A percentile compares a stretch with the other conserved stretches of the same genome.
Conservation (phyloP, 2,888 invertebrate species). For the Barypeithes pellucidus region DNA sequence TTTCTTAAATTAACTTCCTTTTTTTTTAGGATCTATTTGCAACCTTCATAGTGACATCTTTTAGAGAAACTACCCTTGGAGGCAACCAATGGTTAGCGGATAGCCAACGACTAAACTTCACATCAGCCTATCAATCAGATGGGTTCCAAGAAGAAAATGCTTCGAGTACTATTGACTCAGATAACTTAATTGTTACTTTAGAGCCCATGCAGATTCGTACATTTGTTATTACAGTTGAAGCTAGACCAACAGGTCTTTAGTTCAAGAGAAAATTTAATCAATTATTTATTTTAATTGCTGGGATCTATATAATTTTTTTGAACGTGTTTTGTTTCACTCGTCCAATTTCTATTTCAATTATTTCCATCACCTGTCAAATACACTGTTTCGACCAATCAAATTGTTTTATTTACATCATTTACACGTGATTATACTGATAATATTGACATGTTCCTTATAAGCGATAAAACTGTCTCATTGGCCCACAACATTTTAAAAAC, state of each 20-base stretch:
- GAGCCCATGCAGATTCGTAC: slow-evolving; percentile 83
- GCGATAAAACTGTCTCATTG: too few relatives aligned
- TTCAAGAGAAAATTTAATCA: neutral
- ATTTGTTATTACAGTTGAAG: slow-evolving; percentile 65
- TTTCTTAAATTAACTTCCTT: neutral
- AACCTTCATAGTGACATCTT: slow-evolving; percentile 72
- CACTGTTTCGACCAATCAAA: too few relatives aligned
- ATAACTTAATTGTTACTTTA: slow-evolving; percentile 70
- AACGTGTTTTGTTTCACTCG: too few relatives aligned
- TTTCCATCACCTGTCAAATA: too few relatives aligned
- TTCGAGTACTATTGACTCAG: slow-evolving; percentile 48
- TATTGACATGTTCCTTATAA: too few relatives aligned
- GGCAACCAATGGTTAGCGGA: slow-evolving; percentile 78
- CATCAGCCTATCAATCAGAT: slow-evolving; percentile 39
- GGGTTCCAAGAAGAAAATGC: neutral
- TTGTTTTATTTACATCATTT: too few relatives aligned
- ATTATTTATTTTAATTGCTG: neutral
- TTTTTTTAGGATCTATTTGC: slow-evolving; percentile 73
- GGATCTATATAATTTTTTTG: too few relatives aligned
- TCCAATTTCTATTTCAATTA: too few relatives aligned
- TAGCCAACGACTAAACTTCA: slow-evolving; percentile 63
- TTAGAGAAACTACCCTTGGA: slow-evolving; percentile 80
- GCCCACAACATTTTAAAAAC: too few relatives aligned
- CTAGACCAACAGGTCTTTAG: neutral
- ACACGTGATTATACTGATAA: too few relatives aligned